Evolutionary conservation across 2,888 invertebrate species (phyloP).

Genomic region (Eustalomyia histrio): DNA sequence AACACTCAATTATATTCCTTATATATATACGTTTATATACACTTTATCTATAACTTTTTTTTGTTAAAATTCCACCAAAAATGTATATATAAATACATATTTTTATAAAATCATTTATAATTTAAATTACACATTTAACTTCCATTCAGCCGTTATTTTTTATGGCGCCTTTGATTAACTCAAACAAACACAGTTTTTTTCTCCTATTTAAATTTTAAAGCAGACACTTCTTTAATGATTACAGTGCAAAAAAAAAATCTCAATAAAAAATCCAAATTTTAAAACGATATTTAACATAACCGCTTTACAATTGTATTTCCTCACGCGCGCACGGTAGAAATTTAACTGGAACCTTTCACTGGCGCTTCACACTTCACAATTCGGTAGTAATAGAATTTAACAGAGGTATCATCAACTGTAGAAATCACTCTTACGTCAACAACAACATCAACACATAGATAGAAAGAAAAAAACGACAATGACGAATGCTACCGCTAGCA

Average conservation of each 20-base stretch:
- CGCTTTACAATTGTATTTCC: conserved; percentile 68
- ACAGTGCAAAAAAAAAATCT: conserved; percentile 50
- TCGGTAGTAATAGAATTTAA: conserved; percentile 31
- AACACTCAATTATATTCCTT: not conserved
- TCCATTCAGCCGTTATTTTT: not conserved
- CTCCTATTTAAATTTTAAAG: not conserved
- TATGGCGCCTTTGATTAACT: conserved; percentile 1
- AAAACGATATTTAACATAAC: conserved; percentile 67
- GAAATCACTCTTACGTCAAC: conserved; percentile 35
- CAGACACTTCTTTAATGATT: not conserved
- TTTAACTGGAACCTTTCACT: conserved; percentile 68
- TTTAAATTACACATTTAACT: not conserved
- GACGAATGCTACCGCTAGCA: not conserved
- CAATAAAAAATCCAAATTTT: conserved; percentile 66
- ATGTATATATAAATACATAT: not conserved
- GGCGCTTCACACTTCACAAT: conserved; percentile 45
- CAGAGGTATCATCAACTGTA: conserved; percentile 35
- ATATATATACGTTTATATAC: not conserved
- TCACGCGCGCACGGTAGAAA: conserved; percentile 68
- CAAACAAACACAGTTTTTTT: not conserved
- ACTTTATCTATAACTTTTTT: not conserved
- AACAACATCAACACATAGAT: conserved; percentile 58
- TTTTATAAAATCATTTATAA: not conserved
- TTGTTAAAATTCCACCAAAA: too few species aligned
- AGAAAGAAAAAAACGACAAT: not conserved